phyloP scores from a whole-genome alignment of 1,140 invertebrate genomes.

The Pissodes strobi region DNA sequence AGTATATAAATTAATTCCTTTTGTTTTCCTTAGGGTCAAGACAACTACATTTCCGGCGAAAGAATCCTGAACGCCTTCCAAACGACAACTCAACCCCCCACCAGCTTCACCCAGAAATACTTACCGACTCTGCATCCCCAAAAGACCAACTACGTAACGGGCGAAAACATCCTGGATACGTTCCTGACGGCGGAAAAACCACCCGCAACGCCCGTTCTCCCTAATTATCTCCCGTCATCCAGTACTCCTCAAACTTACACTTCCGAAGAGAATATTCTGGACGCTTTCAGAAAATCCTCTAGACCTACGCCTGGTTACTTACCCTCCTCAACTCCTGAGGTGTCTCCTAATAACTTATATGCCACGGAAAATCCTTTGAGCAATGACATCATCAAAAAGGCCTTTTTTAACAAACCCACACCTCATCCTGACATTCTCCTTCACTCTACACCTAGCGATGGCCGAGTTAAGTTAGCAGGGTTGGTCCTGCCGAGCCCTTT shows the following conservation, averaged over 20 bases:
- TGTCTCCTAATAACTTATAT: neutral
- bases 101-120: constrained; percentile 16
- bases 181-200: constrained; percentile 6
- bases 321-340: neutral
- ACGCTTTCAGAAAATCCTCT: constrained; percentile 6
- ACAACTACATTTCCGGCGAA: constrained; percentile 28
- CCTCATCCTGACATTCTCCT: constrained; percentile 31
- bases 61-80: constrained; percentile 7
- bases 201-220: neutral
- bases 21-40: neutral
- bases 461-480: neutral
- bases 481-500: neutral
- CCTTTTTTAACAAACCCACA: constrained; percentile 30
- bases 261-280: constrained; percentile 25
- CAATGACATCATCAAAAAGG: constrained; percentile 21
- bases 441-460: constrained; percentile 19
- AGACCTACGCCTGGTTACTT: constrained; percentile 21
- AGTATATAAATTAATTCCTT: too few relatives aligned
- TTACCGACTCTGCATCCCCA: constrained; percentile 6
- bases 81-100: constrained; percentile 4
- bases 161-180: constrained; percentile 23
- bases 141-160: constrained; percentile 10
- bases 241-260: constrained; percentile 1
- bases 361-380: constrained; percentile 14
- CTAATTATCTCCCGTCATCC: constrained; percentile 20